Conservation (phyloP, 2,888 invertebrate species). For the Polyommatus icarus region DNA sequence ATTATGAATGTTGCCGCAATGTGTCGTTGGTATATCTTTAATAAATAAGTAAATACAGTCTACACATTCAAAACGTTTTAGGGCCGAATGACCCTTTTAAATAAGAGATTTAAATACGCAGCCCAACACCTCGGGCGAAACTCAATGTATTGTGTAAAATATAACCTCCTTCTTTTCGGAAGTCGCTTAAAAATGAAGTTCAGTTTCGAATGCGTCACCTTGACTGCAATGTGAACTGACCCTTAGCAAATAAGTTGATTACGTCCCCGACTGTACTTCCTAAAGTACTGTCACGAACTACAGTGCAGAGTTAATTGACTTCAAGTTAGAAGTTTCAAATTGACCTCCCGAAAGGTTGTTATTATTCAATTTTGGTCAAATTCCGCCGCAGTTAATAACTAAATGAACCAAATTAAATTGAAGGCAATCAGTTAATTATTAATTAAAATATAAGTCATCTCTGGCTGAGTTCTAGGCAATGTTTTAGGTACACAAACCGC, state of each 20-base stretch:
- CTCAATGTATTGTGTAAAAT: too few species aligned
- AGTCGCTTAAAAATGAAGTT: not conserved
- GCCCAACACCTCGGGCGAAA: too few species aligned
- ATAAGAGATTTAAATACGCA: too few species aligned
- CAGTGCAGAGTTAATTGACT: not conserved
- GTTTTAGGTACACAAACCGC: not conserved
- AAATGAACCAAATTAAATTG: slow-evolving; percentile 2
- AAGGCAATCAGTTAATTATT: not conserved
- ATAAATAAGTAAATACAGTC: too few species aligned
- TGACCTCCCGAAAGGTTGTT: slow-evolving; percentile 4
- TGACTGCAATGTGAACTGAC: not conserved
- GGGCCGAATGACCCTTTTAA: too few species aligned
- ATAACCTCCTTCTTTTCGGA: too few species aligned
- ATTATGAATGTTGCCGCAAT: too few species aligned
- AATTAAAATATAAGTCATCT: not conserved
- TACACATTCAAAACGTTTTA: too few species aligned
- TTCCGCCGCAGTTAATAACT: slow-evolving; percentile 4
- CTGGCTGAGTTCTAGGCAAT: not conserved
- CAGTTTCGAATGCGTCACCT: not conserved
- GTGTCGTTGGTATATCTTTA: too few species aligned
- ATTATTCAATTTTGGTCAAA: slow-evolving; percentile 8
- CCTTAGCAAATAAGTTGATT: not conserved
- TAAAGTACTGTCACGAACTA: not conserved
- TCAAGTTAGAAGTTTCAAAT: slow-evolving; percentile 16
- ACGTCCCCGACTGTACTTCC: not conserved